Conservation (phyloP, 2,888 invertebrate species). For the Luffia ferchaultella region DNA sequence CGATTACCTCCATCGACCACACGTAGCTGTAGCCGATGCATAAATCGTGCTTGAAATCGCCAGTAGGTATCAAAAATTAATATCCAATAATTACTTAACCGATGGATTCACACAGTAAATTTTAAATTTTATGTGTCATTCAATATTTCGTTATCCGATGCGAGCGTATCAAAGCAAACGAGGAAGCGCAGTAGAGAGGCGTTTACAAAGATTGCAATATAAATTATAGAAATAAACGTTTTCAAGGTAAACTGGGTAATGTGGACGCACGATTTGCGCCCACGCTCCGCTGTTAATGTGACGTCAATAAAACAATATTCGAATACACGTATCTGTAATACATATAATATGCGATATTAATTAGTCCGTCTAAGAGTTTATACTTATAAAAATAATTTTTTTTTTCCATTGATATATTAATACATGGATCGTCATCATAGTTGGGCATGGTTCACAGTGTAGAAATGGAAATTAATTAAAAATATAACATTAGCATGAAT, state of each 20-base stretch:
- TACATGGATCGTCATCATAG: too few relatives aligned
- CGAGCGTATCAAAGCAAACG: background rate
- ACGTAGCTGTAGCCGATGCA: too few relatives aligned
- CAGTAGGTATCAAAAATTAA: background rate
- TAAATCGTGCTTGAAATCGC: background rate
- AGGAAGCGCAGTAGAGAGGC: background rate
- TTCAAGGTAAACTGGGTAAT: constrained; percentile 49
- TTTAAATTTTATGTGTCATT: too few relatives aligned
- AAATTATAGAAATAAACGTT: constrained; percentile 12
- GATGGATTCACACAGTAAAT: background rate
- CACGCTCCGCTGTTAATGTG: constrained; percentile 36
- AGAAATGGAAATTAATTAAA: too few relatives aligned
- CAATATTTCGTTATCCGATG: too few relatives aligned
- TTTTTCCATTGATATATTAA: too few relatives aligned
- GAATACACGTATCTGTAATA: background rate
- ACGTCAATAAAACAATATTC: constrained; percentile 17
- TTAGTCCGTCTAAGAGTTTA: too few relatives aligned
- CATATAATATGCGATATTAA: constrained; percentile 3
- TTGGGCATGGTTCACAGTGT: too few relatives aligned
- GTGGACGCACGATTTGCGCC: constrained; percentile 28
- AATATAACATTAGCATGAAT: too few relatives aligned
- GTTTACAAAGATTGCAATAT: background rate
- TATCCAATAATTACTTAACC: background rate
- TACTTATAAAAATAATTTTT: too few relatives aligned
- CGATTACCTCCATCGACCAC: too few relatives aligned